Evolutionary conservation across 1,140 invertebrate species (phyloP), one percentile per base, ranked within the genome.

Genomic region (Archivesica marissinica): DNA sequence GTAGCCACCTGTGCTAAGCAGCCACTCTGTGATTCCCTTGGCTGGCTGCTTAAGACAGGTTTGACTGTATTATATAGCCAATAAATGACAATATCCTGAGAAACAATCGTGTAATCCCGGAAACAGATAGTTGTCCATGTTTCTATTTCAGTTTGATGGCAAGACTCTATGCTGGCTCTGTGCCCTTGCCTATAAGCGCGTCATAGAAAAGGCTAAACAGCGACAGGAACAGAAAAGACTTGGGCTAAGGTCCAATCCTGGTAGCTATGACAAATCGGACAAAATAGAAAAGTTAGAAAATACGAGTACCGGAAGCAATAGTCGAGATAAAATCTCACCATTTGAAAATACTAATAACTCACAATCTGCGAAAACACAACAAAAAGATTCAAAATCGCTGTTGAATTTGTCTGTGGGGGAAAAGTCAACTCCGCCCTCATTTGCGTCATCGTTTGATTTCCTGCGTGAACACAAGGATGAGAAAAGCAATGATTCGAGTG

Each of bases 151-250:
- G 97, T 97, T 98, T 72, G 98, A 99, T 95, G 98, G 98, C 0
- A 99, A 99, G 94, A 93, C 98, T 54, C 95, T 99, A 47, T 99
- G 98, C 94, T 99, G 98, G 98, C 95, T 99, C 7, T 99, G 98
- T 94, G 99, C 98, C 15, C 95, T 98, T 86, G 98, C 98, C 0
- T 98, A 98, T 91, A 99, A 98, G 93, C 95, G 98, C 89, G 97
- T 98, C 0, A 92, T 99, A 90, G 97, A 98, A 0, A 47, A 98
- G 98, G 94, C 97, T 76, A 93, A 95, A 95, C 87, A 96, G 96
- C 90, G 96, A 95, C 93, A 97, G 96, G 88, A 90, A 39, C 79
- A 89, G n/a, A 88, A 76, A 70, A 64, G 50, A 52, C 59, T 66
- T n/a, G 61, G 47, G 33, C 33, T 56, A 23, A 61, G 41, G 4